A percentile compares a stretch with the other conserved stretches of the same genome.
Conservation (phyloP, 1,140 invertebrate species). For the Drosophila nikananu region DNA sequence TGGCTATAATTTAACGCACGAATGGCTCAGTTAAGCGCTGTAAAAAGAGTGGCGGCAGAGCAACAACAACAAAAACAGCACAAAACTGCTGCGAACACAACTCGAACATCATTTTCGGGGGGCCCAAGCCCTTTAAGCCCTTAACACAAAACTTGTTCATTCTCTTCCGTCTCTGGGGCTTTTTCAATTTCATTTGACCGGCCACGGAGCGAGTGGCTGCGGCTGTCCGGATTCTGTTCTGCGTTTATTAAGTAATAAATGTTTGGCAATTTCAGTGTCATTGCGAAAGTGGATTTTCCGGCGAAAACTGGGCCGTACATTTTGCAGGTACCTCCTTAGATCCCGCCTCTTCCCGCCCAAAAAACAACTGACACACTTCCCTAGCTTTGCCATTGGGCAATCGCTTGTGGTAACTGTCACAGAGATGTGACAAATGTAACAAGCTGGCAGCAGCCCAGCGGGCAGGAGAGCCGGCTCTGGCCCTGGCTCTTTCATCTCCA, state of each 20-base stretch:
- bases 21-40: constrained; percentile 74
- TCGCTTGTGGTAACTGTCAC: constrained; percentile 57
- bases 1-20: constrained; percentile 82
- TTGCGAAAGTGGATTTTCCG: constrained; percentile 45
- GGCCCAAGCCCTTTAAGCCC: constrained; percentile 60
- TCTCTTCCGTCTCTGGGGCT: constrained; percentile 31
- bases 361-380: constrained; percentile 63
- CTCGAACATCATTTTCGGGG: constrained; percentile 37
- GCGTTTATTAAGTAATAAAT: constrained; percentile 79
- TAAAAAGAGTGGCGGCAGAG: constrained; percentile 42
- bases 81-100: constrained; percentile 44
- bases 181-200: constrained; percentile 61
- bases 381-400: constrained; percentile 61
- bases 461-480: constrained; percentile 20
- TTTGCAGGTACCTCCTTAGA: constrained; percentile 36
- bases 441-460: constrained; percentile 52
- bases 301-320: constrained; percentile 54
- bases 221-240: constrained; percentile 15
- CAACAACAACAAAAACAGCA: constrained; percentile 31
- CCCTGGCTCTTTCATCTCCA: constrained; percentile 17
- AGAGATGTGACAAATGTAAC: constrained; percentile 63
- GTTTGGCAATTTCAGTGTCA: constrained; percentile 65
- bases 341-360: not conserved
- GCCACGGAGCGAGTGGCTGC: constrained; percentile 1
- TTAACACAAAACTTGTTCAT: constrained; percentile 59